phyloP scores from a whole-genome alignment of 2,888 invertebrate genomes.

The Carabus problematicus region DNA sequence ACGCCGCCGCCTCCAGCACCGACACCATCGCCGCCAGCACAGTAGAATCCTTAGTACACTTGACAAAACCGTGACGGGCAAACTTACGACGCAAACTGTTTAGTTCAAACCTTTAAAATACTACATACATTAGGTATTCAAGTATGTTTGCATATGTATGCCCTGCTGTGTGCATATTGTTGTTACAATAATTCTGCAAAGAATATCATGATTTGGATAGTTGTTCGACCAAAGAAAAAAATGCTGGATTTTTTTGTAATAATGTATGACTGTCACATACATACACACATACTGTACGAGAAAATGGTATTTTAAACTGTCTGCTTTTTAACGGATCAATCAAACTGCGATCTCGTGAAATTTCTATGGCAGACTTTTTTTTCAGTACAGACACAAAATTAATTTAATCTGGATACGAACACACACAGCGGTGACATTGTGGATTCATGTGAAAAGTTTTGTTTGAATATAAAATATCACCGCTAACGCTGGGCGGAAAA shows the following conservation, averaged over 20 bases:
- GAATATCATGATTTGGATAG: no score
- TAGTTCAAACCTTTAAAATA: no score
- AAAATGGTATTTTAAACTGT: constrained; percentile 3
- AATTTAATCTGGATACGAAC: background rate
- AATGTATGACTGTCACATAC: no score
- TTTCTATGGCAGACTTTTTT: background rate
- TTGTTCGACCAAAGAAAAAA: no score
- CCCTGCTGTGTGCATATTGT: no score
- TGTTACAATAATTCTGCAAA: no score
- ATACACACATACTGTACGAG: no score
- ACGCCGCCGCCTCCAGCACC: constrained; percentile 1
- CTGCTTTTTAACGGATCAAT: constrained; percentile 2
- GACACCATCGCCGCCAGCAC: background rate
- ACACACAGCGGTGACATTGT: background rate
- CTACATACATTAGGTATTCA: no score
- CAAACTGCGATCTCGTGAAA: background rate
- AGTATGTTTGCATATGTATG: no score
- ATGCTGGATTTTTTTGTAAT: no score
- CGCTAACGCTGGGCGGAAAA: background rate
- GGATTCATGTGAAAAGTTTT: constrained; percentile 10
- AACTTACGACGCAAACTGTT: no score
- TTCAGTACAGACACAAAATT: constrained; percentile 1
- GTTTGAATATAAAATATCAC: constrained; percentile 14
- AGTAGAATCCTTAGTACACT: background rate
- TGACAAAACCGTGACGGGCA: background rate